These are phyloP conservation scores for Turritopsis rubra DNA, from an alignment of 30 jellyfish, hydroid and myxozoan genomes.

Conservation along the genomic window DNA sequence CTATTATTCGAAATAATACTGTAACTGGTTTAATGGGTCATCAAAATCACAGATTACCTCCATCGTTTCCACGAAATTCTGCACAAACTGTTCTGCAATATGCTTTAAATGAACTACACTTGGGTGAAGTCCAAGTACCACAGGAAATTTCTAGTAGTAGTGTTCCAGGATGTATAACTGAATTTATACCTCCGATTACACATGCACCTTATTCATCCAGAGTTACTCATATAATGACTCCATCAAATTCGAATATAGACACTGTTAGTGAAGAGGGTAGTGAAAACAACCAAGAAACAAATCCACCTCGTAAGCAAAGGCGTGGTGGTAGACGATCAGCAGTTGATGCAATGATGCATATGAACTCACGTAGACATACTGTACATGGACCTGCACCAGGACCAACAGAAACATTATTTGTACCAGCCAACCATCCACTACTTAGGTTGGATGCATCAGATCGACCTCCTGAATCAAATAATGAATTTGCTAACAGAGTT, in stretches of 20 bases:
- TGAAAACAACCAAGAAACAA: conserved; percentile 29
- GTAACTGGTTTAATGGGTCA: conserved; percentile 55
- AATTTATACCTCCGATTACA: conserved; percentile 44
- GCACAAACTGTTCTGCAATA: conserved; percentile 77
- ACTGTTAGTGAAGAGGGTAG: conserved; percentile 70
- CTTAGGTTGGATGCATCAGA: conserved; percentile 42
- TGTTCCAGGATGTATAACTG: conserved; percentile 74
- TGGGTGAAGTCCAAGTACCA: conserved; percentile 82
- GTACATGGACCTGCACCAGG: conserved; percentile 44
- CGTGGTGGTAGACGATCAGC: conserved; percentile 90
- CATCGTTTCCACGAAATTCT: conserved; percentile 58
- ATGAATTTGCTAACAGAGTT: conserved; percentile 66
- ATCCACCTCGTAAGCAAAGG: conserved; percentile 38
- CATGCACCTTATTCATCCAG: conserved; percentile 37
- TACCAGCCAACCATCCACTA: conserved; percentile 96
- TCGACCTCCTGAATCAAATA: conserved; percentile 42
- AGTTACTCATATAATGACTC: conserved; percentile 39
- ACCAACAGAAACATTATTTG: conserved; percentile 74
- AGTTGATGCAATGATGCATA: conserved; percentile 43
- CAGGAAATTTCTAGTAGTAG: conserved; percentile 44
- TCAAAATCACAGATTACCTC: conserved; percentile 40
- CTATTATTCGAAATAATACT: conserved; percentile 59
- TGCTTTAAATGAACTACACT: conserved; percentile 81
- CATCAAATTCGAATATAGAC: conserved; percentile 68
- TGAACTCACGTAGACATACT: conserved; percentile 40